Conservation (phyloP, 2,888 invertebrate species). For the Aphidius colemani region DNA sequence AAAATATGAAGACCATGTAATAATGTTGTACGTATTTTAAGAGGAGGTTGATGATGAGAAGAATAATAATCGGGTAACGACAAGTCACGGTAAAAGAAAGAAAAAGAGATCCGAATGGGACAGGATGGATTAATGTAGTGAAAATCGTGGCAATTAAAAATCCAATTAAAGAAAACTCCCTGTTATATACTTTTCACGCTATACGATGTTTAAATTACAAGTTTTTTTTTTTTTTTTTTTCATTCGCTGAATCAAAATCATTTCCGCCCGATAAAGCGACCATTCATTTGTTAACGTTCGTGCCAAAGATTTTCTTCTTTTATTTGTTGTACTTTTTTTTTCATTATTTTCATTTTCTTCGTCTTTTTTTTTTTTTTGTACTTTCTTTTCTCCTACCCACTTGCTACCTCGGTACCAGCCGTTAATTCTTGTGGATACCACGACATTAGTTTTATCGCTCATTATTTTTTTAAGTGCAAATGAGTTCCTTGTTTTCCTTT, state of each 20-base stretch:
- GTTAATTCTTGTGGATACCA: slow-evolving; percentile 36
- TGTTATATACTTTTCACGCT: slow-evolving; percentile 32
- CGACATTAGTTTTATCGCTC: slow-evolving; percentile 57
- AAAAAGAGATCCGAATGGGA: slow-evolving; percentile 18
- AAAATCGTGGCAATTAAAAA: slow-evolving; percentile 57
- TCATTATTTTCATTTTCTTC: slow-evolving; percentile 25
- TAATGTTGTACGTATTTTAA: slow-evolving; percentile 26
- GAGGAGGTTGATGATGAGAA: slow-evolving; percentile 22
- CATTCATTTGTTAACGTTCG: slow-evolving; percentile 57
- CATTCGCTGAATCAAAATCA: slow-evolving; percentile 53
- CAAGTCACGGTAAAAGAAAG: slow-evolving; percentile 5
- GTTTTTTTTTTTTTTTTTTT: slow-evolving; percentile 26
- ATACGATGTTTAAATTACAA: slow-evolving; percentile 53
- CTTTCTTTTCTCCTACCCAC: slow-evolving; percentile 13
- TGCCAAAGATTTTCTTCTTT: slow-evolving; percentile 35
- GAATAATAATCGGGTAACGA: slow-evolving; percentile 26
- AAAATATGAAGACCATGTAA: slow-evolving; percentile 28
- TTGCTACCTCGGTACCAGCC: slow-evolving; percentile 26
- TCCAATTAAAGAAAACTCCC: slow-evolving; percentile 55
- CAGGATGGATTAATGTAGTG: slow-evolving; percentile 51
- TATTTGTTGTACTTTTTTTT: slow-evolving; percentile 24
- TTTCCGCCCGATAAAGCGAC: slow-evolving; percentile 57
- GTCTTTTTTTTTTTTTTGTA: slow-evolving; percentile 25
- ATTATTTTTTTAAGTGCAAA: slow-evolving; percentile 60
- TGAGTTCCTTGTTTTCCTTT: slow-evolving; percentile 46